Evolutionary conservation across 2,797 vertebrate species (phyloP).

Genomic region (Iguana delicatissima): DNA sequence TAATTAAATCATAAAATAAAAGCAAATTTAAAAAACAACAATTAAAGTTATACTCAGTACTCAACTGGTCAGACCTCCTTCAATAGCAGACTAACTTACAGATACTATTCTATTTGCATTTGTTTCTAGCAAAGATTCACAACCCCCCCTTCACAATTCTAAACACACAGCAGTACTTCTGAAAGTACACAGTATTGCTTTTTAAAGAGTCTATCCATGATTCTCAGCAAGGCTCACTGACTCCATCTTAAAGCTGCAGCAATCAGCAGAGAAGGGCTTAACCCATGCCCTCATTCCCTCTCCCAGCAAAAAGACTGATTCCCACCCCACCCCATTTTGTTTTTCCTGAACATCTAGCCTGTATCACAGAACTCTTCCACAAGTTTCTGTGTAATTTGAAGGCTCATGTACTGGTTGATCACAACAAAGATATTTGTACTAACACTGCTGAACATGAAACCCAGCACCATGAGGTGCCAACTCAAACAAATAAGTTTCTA

Average conservation of each 20-base stretch:
- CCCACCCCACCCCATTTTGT: neutral
- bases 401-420: neutral
- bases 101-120: conserved; percentile 46
- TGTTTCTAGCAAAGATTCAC: conserved; percentile 63
- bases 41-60: neutral
- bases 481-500: conserved; percentile 51
- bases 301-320: neutral
- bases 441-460: conserved; percentile 35
- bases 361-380: neutral
- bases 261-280: neutral
- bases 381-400: neutral
- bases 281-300: neutral
- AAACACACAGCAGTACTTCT: conserved; percentile 48
- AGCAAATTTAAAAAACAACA: neutral
- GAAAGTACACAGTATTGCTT: conserved; percentile 57
- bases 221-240: conserved; percentile 5
- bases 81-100: neutral
- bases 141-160: conserved; percentile 49
- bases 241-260: conserved; percentile 2
- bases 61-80: neutral
- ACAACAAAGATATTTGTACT: neutral
- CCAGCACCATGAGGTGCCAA: conserved; percentile 7
- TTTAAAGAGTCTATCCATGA: neutral
- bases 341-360: neutral
- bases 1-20: neutral